Percentiles rank a stretch among this genome's conserved stretches.
These are phyloP conservation scores for Hylaeus anthracinus DNA, from an alignment of 1,140 invertebrate species.

Conservation along the genomic window DNA sequence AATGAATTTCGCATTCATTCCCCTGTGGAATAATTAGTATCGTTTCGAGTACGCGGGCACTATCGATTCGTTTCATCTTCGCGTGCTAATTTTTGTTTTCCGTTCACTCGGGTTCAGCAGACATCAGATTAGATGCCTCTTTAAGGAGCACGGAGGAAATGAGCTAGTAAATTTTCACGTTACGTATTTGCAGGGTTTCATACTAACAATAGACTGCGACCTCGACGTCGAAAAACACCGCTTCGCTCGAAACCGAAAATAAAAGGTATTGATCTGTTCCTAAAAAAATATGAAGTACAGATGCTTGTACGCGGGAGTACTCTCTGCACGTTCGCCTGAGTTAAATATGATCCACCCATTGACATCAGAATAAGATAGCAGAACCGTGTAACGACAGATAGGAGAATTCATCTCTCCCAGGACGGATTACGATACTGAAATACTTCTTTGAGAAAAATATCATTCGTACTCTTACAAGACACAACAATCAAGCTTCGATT, in stretches of 20 bases:
- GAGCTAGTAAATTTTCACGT: slow-evolving; percentile 40
- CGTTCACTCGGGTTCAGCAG: slow-evolving; percentile 33
- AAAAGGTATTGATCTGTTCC: too few relatives aligned
- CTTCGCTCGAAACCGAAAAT: not conserved
- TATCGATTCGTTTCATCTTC: slow-evolving; percentile 49
- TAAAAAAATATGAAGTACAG: too few relatives aligned
- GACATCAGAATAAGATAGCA: too few relatives aligned
- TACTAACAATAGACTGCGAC: slow-evolving; percentile 36
- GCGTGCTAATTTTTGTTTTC: slow-evolving; percentile 54
- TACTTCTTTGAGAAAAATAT: too few relatives aligned
- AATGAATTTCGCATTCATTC: slow-evolving; percentile 16
- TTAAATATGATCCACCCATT: too few relatives aligned
- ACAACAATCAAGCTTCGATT: too few relatives aligned
- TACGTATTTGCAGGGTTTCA: slow-evolving; percentile 1
- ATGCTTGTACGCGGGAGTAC: too few relatives aligned
- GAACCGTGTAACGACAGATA: too few relatives aligned
- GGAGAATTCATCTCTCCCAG: too few relatives aligned
- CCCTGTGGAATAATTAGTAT: slow-evolving; percentile 39
- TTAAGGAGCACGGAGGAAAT: slow-evolving; percentile 26
- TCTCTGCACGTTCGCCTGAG: too few relatives aligned
- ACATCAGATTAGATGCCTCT: slow-evolving; percentile 49
- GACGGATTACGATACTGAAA: too few relatives aligned
- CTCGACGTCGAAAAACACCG: not conserved
- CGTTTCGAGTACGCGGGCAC: slow-evolving; percentile 32
- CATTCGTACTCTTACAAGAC: too few relatives aligned